Evolutionary conservation across 1,140 invertebrate species (phyloP).

Genomic region (Zaprionus gabonicus): DNA sequence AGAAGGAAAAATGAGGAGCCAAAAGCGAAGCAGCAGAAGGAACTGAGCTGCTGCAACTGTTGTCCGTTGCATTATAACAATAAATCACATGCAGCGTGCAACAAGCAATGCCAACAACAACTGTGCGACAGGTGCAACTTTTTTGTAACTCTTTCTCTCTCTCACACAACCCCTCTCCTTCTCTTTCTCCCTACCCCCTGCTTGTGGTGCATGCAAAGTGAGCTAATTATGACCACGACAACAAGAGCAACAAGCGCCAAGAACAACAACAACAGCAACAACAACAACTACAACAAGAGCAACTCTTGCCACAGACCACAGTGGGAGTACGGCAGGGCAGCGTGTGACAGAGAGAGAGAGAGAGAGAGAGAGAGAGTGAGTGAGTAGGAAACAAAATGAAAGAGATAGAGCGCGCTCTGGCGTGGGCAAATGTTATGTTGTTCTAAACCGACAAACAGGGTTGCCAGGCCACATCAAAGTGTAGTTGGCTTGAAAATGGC

Average conservation of each 20-base stretch:
- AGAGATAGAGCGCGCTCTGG: background rate
- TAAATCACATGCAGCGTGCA: constrained; percentile 55
- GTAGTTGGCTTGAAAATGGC: constrained; percentile 62
- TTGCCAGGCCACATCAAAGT: constrained; percentile 58
- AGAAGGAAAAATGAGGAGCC: no score
- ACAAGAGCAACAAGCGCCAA: constrained; percentile 46
- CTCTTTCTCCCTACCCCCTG: background rate
- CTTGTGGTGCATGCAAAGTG: constrained; percentile 53
- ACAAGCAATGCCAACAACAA: constrained; percentile 17
- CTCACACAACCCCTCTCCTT: background rate
- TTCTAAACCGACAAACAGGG: constrained; percentile 11
- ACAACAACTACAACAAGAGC: constrained; percentile 14
- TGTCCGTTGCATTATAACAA: constrained; percentile 36
- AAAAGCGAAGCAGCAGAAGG: background rate
- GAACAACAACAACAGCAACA: constrained; percentile 1
- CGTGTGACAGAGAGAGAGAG: background rate
- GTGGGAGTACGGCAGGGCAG: constrained; percentile 7
- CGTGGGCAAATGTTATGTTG: no score
- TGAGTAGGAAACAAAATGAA: constrained; percentile 1
- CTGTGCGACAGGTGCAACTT: constrained; percentile 36
- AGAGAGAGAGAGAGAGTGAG: constrained; percentile 9
- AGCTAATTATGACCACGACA: constrained; percentile 67
- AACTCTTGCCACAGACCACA: constrained; percentile 25
- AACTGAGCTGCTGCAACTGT: constrained; percentile 11
- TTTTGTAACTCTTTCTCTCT: background rate